Evolutionary conservation across 2,113 vertebrate genomes (phyloP).

Genomic region (Datnioides undecimradiatus): DNA sequence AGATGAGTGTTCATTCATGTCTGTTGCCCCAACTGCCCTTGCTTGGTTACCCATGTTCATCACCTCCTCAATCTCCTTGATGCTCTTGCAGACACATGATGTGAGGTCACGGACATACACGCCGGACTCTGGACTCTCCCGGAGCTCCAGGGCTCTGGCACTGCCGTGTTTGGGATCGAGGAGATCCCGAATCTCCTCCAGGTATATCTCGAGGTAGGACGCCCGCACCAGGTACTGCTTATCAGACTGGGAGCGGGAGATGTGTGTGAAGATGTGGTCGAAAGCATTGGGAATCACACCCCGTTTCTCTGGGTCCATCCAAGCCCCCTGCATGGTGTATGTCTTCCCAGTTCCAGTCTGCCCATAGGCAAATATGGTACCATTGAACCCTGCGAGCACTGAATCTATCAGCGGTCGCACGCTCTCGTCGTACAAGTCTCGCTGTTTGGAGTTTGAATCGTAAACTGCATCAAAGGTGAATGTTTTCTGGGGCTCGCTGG

Average conservation of each 20-base stretch:
- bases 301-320: slow-evolving; percentile 91
- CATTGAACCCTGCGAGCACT: slow-evolving; percentile 94
- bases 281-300: slow-evolving; percentile 95
- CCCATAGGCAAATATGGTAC: slow-evolving; percentile 95
- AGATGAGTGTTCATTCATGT: slow-evolving; percentile 98
- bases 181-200: slow-evolving; percentile 96
- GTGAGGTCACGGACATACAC: slow-evolving; percentile 97
- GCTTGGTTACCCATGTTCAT: slow-evolving; percentile 97
- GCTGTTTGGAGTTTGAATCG: slow-evolving; percentile 91
- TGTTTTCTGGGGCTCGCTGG: slow-evolving; percentile 91
- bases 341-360: slow-evolving; percentile 98
- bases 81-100: slow-evolving; percentile 97
- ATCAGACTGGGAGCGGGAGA: slow-evolving; percentile 94
- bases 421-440: slow-evolving; percentile 95
- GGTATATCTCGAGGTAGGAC: slow-evolving; percentile 98
- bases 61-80: slow-evolving; percentile 97
- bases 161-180: slow-evolving; percentile 84
- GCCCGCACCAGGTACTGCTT: slow-evolving; percentile 97
- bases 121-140: slow-evolving; percentile 94
- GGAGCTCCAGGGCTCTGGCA: slow-evolving; percentile 92
- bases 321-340: slow-evolving; percentile 96
- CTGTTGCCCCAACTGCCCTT: slow-evolving; percentile 91
- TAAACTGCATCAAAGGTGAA: slow-evolving; percentile 98
- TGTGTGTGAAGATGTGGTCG: slow-evolving; percentile 98
- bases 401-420: slow-evolving; percentile 94